Percentiles rank a stretch among this genome's conserved stretches.
These are phyloP conservation scores for Tamias sibiricus DNA, from an alignment of 2,113 vertebrate genomes.

Conservation along the genomic window DNA sequence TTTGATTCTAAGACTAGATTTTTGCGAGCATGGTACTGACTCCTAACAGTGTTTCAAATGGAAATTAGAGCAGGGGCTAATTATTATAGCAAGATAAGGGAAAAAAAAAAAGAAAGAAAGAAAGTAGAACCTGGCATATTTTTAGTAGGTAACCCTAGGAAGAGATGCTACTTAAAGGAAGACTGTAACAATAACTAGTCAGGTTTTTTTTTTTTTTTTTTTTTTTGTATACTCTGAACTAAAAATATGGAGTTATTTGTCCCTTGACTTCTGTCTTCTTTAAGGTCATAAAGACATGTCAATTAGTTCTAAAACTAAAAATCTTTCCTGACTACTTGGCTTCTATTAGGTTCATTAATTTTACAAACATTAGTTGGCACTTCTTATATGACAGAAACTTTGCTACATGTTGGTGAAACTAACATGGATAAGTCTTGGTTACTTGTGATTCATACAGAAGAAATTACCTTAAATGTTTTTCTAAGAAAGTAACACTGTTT, in stretches of 20 bases:
- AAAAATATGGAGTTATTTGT: neutral
- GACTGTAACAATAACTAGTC: neutral
- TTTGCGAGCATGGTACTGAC: neutral
- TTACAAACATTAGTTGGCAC: neutral
- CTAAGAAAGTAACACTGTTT: neutral
- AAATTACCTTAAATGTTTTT: slow-evolving; percentile 24
- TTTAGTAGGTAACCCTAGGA: neutral
- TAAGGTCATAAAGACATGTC: neutral
- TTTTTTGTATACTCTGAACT: neutral
- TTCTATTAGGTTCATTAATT: neutral
- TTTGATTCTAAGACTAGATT: slow-evolving; percentile 33
- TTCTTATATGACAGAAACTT: neutral
- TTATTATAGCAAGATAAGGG: neutral
- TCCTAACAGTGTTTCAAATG: slow-evolving; percentile 35
- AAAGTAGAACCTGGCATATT: neutral
- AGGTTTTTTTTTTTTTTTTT: neutral
- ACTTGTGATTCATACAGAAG: neutral
- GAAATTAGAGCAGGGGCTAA: neutral
- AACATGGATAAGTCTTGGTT: neutral
- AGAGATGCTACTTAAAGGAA: neutral
- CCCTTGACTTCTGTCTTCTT: neutral
- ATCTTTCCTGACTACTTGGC: neutral
- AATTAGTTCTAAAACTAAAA: slow-evolving; percentile 8
- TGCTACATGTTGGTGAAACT: slow-evolving; percentile 17
- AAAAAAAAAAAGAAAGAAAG: neutral